Conservation (phyloP, 1,140 invertebrate species). For the Listronotus oregonensis region DNA sequence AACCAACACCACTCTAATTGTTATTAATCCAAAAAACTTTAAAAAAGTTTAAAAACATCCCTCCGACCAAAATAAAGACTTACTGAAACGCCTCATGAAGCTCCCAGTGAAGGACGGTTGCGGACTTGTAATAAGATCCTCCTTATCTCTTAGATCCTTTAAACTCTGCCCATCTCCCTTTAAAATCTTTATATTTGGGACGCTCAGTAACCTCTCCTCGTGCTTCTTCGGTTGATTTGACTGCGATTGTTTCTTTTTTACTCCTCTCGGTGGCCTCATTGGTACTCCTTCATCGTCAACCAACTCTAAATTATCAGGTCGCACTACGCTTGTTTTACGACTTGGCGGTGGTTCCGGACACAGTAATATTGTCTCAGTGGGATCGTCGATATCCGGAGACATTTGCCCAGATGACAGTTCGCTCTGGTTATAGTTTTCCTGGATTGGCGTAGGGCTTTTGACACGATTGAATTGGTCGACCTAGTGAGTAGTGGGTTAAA, state of each 20-base stretch:
- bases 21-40: slow-evolving; percentile 17
- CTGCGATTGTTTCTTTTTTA: slow-evolving; percentile 60
- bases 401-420: slow-evolving; percentile 43
- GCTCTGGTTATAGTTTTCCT: slow-evolving; percentile 40
- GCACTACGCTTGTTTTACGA: slow-evolving; percentile 38
- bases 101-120: slow-evolving; percentile 69
- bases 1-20: slow-evolving; percentile 18
- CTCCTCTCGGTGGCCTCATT: slow-evolving; percentile 62
- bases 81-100: slow-evolving; percentile 84
- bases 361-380: slow-evolving; percentile 34
- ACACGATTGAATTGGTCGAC: slow-evolving; percentile 24
- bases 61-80: slow-evolving; percentile 63
- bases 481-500: slow-evolving; percentile 4
- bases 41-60: slow-evolving; percentile 8
- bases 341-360: slow-evolving; percentile 35
- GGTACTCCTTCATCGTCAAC: slow-evolving; percentile 66
- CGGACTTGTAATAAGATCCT: slow-evolving; percentile 50
- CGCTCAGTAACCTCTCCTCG: slow-evolving; percentile 73
- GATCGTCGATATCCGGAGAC: slow-evolving; percentile 38
- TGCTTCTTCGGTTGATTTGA: slow-evolving; percentile 60
- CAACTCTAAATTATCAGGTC: slow-evolving; percentile 69
- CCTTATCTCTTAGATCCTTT: slow-evolving; percentile 57
- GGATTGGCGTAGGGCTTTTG: slow-evolving; percentile 16
- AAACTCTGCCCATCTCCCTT: slow-evolving; percentile 43
- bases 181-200: slow-evolving; percentile 76